Evolutionary conservation across 2,113 vertebrate species (phyloP), one percentile per base, ranked within the genome.

Genomic region (Pollachius pollachius): DNA sequence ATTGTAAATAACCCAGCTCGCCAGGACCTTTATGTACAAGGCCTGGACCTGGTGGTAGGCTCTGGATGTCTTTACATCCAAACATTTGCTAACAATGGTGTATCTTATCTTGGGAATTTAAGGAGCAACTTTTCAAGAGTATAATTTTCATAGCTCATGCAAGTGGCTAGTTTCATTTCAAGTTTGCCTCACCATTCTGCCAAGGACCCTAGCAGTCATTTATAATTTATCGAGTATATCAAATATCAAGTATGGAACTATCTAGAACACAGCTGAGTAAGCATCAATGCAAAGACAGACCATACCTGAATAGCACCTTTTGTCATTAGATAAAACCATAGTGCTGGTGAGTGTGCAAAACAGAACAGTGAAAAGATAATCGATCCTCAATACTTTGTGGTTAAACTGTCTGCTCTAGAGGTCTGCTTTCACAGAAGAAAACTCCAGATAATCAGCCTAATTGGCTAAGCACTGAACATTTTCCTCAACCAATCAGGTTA

Each of bases 321-420:
- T 92, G 3, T 85, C 85, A 64, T 91, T 83, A 77, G 87, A 91
- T 69, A 90, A 91, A 83, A 93, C 90, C 92, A 93, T 92, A 34
- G 66, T 83, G 41, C 77, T 84, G 68, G 80, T 37, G 62, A 76
- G 54, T 69, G 81, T 83, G 73, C 76, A 66, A 72, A 81, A 74
- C 52, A 78, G 68, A 79, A 82, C 0, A 61, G 12, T 70, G 68
- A 56, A 57, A 75, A 86, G 83, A 52, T 67, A 16, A 74, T 76
- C 75, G 80, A 81, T 74, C 56, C 41, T 75, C 71, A 85, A 74
- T 60, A 48, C 65, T 59, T 15, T 0, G 69, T 87, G 81, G 80
- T 41, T 85, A 68, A 78, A 62, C 82, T 52, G 70, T 13, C 12
- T 61, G 16, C 15, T 79, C 25, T 65, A 71, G 62, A 41, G 63